These are phyloP conservation scores for Esox niger DNA, from an alignment of 2,113 vertebrate genomes.

Conservation along the genomic window DNA sequence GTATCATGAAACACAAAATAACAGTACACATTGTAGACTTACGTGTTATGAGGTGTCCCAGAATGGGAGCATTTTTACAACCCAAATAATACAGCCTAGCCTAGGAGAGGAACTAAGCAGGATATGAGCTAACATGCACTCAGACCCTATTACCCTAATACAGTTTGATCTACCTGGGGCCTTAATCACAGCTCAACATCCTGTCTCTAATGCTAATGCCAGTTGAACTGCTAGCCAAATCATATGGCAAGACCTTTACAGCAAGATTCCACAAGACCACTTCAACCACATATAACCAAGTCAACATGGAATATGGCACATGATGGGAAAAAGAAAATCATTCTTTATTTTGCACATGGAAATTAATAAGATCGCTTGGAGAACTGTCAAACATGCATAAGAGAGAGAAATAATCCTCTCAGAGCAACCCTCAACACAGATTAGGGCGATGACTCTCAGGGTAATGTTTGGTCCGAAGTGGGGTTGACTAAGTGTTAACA, in stretches of 20 bases:
- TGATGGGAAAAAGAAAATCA: too few species aligned
- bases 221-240: neutral
- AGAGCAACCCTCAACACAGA: slow-evolving; percentile 14
- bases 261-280: neutral
- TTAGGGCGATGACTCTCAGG: slow-evolving; percentile 19
- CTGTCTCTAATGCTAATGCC: too few species aligned
- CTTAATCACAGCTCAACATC: slow-evolving; percentile 34
- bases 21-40: slow-evolving; percentile 60
- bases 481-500: too few species aligned
- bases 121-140: slow-evolving; percentile 5
- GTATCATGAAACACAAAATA: slow-evolving; percentile 52
- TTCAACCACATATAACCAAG: too few species aligned
- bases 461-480: neutral
- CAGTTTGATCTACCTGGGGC: slow-evolving; percentile 14
- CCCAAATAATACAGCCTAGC: neutral
- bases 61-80: slow-evolving; percentile 7
- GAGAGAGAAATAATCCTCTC: slow-evolving; percentile 31
- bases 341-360: too few species aligned
- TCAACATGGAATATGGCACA: too few species aligned
- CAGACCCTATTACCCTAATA: slow-evolving; percentile 34
- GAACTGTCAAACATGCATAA: neutral
- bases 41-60: too few species aligned
- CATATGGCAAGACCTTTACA: neutral
- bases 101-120: neutral
- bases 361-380: too few species aligned